Evolutionary conservation across 1,140 invertebrate genomes (phyloP).

Genomic region (Propsilocerus akamusi): DNA sequence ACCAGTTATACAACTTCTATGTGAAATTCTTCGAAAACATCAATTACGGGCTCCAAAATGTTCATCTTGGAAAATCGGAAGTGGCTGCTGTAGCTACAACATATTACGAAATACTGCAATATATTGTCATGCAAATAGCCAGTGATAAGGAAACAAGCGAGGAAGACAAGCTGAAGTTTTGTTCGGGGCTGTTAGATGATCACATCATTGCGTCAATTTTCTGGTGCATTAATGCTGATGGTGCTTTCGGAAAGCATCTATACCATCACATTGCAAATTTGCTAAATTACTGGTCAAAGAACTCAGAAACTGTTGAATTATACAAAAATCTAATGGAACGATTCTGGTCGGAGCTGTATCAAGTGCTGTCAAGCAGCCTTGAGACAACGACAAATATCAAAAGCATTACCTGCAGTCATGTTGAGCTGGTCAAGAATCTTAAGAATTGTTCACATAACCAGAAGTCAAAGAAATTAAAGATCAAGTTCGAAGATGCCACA

Average conservation of each 20-base stretch:
- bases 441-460: constrained; percentile 16
- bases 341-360: constrained; percentile 32
- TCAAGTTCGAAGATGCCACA: constrained; percentile 8
- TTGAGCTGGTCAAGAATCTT: constrained; percentile 16
- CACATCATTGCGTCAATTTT: constrained; percentile 29
- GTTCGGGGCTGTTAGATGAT: constrained; percentile 20
- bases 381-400: constrained; percentile 11
- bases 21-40: constrained; percentile 47
- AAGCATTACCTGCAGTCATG: constrained; percentile 12
- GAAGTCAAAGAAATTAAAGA: constrained; percentile 16
- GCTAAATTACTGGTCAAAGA: constrained; percentile 35
- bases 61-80: constrained; percentile 26
- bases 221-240: constrained; percentile 23
- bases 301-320: constrained; percentile 16
- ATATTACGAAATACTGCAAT: constrained; percentile 51
- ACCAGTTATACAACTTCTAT: constrained; percentile 36
- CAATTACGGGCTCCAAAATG: constrained; percentile 8
- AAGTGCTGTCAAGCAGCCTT: constrained; percentile 23
- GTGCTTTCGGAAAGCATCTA: constrained; percentile 22
- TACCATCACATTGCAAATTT: constrained; percentile 29
- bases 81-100: constrained; percentile 35
- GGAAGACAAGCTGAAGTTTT: constrained; percentile 8
- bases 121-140: constrained; percentile 29
- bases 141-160: constrained; percentile 8
- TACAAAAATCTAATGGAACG: constrained; percentile 26